Percentiles rank a stretch among this genome's conserved stretches.
Conservation (phyloP, 2,888 invertebrate genomes). For the Mesorhabditis spiculigera region DNA sequence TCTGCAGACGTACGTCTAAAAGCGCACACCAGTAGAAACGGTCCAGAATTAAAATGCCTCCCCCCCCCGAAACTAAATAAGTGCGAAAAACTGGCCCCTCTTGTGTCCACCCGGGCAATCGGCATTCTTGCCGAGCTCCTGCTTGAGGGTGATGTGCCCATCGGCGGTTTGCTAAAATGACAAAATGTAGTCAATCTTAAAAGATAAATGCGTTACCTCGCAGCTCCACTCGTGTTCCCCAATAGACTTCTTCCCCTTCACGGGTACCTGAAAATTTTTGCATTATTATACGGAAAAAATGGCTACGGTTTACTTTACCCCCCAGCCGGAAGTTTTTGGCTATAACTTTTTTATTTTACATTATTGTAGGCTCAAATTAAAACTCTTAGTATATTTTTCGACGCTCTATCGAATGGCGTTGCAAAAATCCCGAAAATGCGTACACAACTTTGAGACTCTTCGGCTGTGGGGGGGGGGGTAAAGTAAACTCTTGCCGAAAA, state of each 20-base stretch:
- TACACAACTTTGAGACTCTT: too few species aligned
- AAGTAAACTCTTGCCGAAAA: too few species aligned
- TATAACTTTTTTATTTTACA: background rate
- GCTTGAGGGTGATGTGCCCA: conserved; percentile 32
- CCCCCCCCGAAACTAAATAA: background rate
- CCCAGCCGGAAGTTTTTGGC: background rate
- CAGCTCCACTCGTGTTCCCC: conserved; percentile 35
- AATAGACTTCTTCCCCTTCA: conserved; percentile 16
- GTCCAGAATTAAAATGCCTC: background rate
- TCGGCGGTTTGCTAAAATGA: conserved; percentile 13
- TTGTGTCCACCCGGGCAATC: conserved; percentile 34
- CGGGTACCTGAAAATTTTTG: conserved; percentile 16
- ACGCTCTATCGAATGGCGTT: background rate
- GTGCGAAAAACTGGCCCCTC: conserved; percentile 17
- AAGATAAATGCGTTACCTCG: conserved; percentile 10
- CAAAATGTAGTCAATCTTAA: background rate
- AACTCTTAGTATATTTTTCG: too few species aligned
- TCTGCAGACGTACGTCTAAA: too few species aligned
- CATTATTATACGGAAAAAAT: conserved; percentile 14
- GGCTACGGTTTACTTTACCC: conserved; percentile 14
- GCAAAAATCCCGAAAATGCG: too few species aligned
- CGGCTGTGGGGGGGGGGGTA: too few species aligned
- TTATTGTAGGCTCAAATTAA: too few species aligned
- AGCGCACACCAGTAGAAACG: background rate
- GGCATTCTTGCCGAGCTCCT: conserved; percentile 25